Evolutionary conservation across 2,113 vertebrate species (phyloP).

Genomic region (Sus scrofa): T2T-Sscrofa CM000824.6:204732501-204733000

Average conservation of each 20-base stretch:
- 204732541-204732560: constrained; percentile 3
- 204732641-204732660: constrained; percentile 14
- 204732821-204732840: constrained; percentile 57
- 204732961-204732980: neutral
- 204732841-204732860: constrained; percentile 49
- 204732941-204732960: neutral
- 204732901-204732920: constrained; percentile 28
- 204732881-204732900: constrained; percentile 52
- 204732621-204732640: constrained; percentile 47
- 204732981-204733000: constrained; percentile 58
- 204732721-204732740: constrained; percentile 85
- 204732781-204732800: constrained; percentile 77
- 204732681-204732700: constrained; percentile 81
- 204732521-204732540: neutral
- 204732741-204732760: constrained; percentile 81
- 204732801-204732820: constrained; percentile 73
- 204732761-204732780: constrained; percentile 80
- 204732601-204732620: constrained; percentile 71
- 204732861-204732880: neutral
- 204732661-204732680: constrained; percentile 72
- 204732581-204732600: neutral
- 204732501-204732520: neutral
- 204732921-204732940: constrained; percentile 14
- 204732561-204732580: constrained; percentile 26
- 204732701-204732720: constrained; percentile 78